Base-by-base conservation (phyloP, 2,888 invertebrate species). In the Julus scanicus region DNA sequence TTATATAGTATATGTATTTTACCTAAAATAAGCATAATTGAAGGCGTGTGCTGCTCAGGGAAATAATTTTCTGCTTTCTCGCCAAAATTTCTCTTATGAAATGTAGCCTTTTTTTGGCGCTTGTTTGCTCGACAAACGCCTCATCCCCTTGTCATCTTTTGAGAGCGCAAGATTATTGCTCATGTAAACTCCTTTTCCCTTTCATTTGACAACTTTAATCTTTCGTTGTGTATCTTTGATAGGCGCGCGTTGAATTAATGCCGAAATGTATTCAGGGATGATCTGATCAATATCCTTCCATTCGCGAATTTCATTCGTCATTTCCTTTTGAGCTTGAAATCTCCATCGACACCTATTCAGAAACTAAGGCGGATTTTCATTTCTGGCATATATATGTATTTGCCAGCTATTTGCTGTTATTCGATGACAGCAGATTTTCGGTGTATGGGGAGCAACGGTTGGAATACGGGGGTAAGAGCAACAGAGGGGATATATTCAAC, bases 401-500 rank as follows among this genome's bases (percentile, higher is more conserved):
- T 57, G 17, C 17, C 57, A 57, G 57, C 57, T 57, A 57, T 57
- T 57, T 57, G 40, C 40, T 20, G 29, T 84, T 84, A 13, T 84
- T 37, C 37, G 37, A 84, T 84, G 40, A 84, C 84, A 84, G 40
- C 84, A n/a, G 84, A 57, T 57, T 57, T 57, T 17, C 17, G 29
- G 29, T 17, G 84, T 84, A 84, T 13, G 29, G 29, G 15, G 6
- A 40, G 84, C 29, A 39, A 6, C 39, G 37, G 17, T 29, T 80
- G 15, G 80, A 80, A 80, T 13, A 29, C 29, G 40, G 29, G 40
- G 84, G 84, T 39, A 84, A 17, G 37, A 40, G 40, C 84, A 84
- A 40, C 40, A 84, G 84, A 40, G 84, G 39, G 84, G 37, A 84
- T 84, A 84, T 84, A 84, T 39, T 39, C 39, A 84, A 84, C 84